Base-by-base conservation (phyloP, 2,113 vertebrate genomes). In the Sylvietta virens region DNA sequence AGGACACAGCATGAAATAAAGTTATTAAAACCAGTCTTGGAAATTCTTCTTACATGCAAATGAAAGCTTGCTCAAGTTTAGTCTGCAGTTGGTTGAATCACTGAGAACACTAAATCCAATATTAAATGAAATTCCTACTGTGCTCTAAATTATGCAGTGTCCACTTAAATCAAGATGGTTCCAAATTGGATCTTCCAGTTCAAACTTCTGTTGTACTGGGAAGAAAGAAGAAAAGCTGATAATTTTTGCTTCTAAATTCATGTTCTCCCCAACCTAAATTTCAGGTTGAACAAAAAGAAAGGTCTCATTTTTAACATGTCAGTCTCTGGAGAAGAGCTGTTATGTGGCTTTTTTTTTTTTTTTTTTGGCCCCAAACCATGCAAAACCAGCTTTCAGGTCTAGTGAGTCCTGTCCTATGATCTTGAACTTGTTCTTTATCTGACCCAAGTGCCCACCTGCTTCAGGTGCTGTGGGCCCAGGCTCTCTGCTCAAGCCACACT, bases 11-110 rank as follows among this genome's bases (percentile, higher is more conserved):
- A 44, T 64, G 88, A 97, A 94, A 90, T 56, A 81, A 91, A 94
- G 78, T 96, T 86, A 81, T 21, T 71, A 58, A 90, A 97, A 94
- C 50, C 39, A 86, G 74, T 88, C 76, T 96, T 86, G 96, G 64
- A 96, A 97, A 92, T 95, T 90, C 56, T 88, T 90, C 71, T 90
- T 94, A 35, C 58, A 56, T 79, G 91, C 54, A 93, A 54, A 93
- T 69, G 80, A 80, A 93, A 95, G 66, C 40, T 79, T 76, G 47
- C 53, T 91, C 10, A 93, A 94, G 86, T 95, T 97, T 78, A 93
- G 31, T 61, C 73, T 81, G 81, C 96, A 95, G 79, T 92, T 27
- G n/a, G 51, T 85, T 94, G 70, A 66, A 80, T 76, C 85, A 56
- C 21, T 90, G 48, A 70, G 92, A 89, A 71, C 65, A 47, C 21